Percentiles rank a stretch among this genome's conserved stretches.
phyloP scores from a whole-genome alignment of 2,113 vertebrate genomes.

The Hippocampus mohnikei region DNA sequence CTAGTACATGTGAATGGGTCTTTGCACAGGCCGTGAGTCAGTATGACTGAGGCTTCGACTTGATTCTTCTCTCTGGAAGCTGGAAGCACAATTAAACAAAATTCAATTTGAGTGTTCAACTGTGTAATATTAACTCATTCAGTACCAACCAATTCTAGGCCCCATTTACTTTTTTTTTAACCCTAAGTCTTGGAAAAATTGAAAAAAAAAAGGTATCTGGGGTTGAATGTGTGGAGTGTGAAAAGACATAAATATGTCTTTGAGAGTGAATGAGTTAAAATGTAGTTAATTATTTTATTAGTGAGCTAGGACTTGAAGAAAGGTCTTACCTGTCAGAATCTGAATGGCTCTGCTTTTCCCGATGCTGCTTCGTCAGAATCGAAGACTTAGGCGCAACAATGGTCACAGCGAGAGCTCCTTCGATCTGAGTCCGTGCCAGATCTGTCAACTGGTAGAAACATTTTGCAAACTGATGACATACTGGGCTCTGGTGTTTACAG shows the following conservation, averaged over 20 bases:
- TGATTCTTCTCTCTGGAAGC: slow-evolving; percentile 67
- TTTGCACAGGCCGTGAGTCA: slow-evolving; percentile 78
- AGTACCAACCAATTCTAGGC: no score
- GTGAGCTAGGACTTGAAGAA: neutral
- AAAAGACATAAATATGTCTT: no score
- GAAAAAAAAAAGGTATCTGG: no score
- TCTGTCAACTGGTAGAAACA: slow-evolving; percentile 79
- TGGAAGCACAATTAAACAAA: slow-evolving; percentile 13
- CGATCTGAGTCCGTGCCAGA: slow-evolving; percentile 73
- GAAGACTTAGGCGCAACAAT: slow-evolving; percentile 55
- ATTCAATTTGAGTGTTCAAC: neutral
- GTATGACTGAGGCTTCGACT: slow-evolving; percentile 77
- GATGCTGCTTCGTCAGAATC: slow-evolving; percentile 73
- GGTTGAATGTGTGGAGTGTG: no score
- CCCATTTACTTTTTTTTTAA: no score
- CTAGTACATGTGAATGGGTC: slow-evolving; percentile 76
- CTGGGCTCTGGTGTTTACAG: neutral
- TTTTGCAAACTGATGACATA: neutral
- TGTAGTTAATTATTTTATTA: neutral
- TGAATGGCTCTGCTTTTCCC: slow-evolving; percentile 59
- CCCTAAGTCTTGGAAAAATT: no score
- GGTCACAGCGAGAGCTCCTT: slow-evolving; percentile 60
- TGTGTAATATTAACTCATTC: neutral
- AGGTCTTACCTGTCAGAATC: slow-evolving; percentile 76
- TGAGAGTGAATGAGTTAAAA: neutral